Percentiles rank a stretch among this genome's conserved stretches.
phyloP scores from a whole-genome alignment of 2,888 invertebrate genomes.

The Agelastica alni region DNA sequence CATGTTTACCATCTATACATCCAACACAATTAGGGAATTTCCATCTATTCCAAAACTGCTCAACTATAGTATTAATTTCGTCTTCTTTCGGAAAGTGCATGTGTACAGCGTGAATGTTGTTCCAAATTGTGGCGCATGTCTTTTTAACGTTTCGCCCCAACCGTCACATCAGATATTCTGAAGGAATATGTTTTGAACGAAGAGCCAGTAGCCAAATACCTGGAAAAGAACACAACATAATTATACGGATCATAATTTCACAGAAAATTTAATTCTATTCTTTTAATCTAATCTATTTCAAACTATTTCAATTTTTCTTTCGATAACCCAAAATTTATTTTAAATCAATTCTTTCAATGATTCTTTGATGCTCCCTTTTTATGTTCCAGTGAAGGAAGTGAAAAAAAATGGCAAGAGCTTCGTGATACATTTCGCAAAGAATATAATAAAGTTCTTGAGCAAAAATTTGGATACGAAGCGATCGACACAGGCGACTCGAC shows the following conservation, averaged over 20 bases:
- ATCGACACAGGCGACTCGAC: too few species aligned
- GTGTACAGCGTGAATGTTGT: not conserved
- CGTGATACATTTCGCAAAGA: too few species aligned
- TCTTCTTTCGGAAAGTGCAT: not conserved
- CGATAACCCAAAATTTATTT: too few species aligned
- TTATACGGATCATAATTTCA: not conserved
- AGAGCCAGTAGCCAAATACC: not conserved
- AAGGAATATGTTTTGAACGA: not conserved
- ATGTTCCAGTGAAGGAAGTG: too few species aligned
- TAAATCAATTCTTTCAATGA: too few species aligned
- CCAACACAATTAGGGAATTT: not conserved
- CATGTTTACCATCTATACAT: not conserved
- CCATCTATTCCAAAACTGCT: not conserved
- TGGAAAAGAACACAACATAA: not conserved
- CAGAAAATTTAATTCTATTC: too few species aligned
- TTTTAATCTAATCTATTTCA: too few species aligned
- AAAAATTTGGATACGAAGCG: too few species aligned
- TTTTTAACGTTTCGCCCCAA: not conserved
- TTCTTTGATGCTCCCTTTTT: too few species aligned
- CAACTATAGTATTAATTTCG: not conserved
- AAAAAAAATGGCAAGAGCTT: too few species aligned
- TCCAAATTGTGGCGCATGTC: not conserved
- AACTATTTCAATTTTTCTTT: too few species aligned
- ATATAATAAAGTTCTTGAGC: too few species aligned
- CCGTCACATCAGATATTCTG: not conserved